Percentiles rank a stretch among this genome's conserved stretches.
Evolutionary conservation across 2,888 invertebrate species (phyloP).

Genomic region (Penaeus monodon): DNA sequence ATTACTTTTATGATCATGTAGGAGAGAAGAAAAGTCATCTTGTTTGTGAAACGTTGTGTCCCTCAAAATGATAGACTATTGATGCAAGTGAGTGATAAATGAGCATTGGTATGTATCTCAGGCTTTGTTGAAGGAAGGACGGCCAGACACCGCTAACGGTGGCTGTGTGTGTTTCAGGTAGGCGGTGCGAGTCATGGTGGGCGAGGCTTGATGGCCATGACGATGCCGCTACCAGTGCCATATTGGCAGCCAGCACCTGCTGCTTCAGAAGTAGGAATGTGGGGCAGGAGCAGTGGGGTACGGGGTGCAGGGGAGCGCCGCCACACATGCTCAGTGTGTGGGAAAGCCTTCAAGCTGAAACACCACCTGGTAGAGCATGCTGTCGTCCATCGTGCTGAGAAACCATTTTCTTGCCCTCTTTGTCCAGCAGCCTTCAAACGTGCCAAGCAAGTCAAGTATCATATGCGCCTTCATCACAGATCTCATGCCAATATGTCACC

Average conservation of each 20-base stretch:
- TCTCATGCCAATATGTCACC: constrained; percentile 15
- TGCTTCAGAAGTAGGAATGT: constrained; percentile 29
- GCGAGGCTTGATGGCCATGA: constrained; percentile 34
- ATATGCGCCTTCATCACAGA: constrained; percentile 52
- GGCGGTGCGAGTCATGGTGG: constrained; percentile 41
- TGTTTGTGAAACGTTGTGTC: no score
- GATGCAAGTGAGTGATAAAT: no score
- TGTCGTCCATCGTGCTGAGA: constrained; percentile 61
- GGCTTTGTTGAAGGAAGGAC: constrained; percentile 10
- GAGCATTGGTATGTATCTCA: background rate
- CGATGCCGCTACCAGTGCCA: constrained; percentile 44
- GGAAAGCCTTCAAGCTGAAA: constrained; percentile 63
- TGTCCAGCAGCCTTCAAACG: constrained; percentile 60
- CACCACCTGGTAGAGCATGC: constrained; percentile 63
- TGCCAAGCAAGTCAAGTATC: constrained; percentile 60
- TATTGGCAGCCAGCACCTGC: constrained; percentile 47
- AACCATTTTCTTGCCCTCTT: constrained; percentile 57
- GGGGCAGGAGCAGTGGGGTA: constrained; percentile 35
- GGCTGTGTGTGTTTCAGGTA: constrained; percentile 57
- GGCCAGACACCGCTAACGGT: constrained; percentile 44
- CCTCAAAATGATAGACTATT: no score
- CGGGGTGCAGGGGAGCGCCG: constrained; percentile 52
- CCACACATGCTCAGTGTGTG: constrained; percentile 56
- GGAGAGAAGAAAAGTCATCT: no score
- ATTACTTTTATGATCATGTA: no score